These are phyloP conservation scores for Fistularia tabacaria DNA, from an alignment of 2,797 vertebrate genomes.

Conservation along the genomic window DNA sequence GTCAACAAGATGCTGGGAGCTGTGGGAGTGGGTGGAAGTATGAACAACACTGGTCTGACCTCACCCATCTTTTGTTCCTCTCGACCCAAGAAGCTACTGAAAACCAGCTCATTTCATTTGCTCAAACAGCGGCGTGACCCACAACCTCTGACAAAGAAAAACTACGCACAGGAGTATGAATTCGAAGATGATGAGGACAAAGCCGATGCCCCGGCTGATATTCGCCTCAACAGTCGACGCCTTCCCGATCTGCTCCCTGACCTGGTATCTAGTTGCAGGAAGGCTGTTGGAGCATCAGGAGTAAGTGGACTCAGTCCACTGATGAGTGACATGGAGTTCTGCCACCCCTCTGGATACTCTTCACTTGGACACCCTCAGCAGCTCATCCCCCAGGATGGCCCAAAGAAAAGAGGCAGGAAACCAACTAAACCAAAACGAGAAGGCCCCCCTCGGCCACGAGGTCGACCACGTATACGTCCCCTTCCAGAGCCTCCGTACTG, in stretches of 20 bases:
- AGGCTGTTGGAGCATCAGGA: slow-evolving; percentile 56
- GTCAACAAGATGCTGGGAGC: slow-evolving; percentile 70
- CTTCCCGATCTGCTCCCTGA: slow-evolving; percentile 82
- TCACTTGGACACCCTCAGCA: slow-evolving; percentile 68
- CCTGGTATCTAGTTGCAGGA: slow-evolving; percentile 88
- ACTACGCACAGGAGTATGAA: slow-evolving; percentile 89
- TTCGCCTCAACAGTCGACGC: slow-evolving; percentile 86
- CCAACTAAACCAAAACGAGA: slow-evolving; percentile 90
- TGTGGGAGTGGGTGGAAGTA: slow-evolving; percentile 49
- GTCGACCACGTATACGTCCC: slow-evolving; percentile 86
- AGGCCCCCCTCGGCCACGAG: slow-evolving; percentile 86
- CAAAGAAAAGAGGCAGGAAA: slow-evolving; percentile 88
- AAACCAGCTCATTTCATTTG: slow-evolving; percentile 88
- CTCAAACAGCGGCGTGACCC: slow-evolving; percentile 85
- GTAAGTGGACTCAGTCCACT: slow-evolving; percentile 78
- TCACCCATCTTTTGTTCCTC: slow-evolving; percentile 88
- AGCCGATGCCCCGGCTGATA: slow-evolving; percentile 86
- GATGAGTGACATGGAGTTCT: slow-evolving; percentile 86
- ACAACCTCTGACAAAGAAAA: slow-evolving; percentile 77
- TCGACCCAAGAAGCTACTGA: slow-evolving; percentile 89
- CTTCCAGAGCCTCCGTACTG: slow-evolving; percentile 76
- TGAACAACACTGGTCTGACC: slow-evolving; percentile 68
- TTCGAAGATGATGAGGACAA: slow-evolving; percentile 91
- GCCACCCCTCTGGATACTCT: slow-evolving; percentile 65
- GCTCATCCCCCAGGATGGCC: slow-evolving; percentile 69